Base-by-base conservation (phyloP, 2,888 invertebrate genomes). In the Agriopis aurantiaria region DNA sequence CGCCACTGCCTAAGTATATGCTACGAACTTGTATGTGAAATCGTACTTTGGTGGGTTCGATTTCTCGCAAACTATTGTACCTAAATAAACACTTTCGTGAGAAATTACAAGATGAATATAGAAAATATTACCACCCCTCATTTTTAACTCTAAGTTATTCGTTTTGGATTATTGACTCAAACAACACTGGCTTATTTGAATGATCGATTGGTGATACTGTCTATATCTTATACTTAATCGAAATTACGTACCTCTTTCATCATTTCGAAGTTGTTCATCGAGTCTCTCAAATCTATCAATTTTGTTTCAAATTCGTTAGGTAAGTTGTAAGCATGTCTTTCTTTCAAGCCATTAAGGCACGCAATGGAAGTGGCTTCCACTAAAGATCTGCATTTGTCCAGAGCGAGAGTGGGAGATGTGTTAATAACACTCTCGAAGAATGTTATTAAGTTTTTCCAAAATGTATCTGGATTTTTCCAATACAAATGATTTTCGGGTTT, bases 391-490 rank as follows among this genome's bases (percentile, higher is more conserved):
- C 89, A 91, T 73, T 82, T 90, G 17, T 79, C 84, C 49, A 86
- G 68, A 17, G 92, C 90, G 8, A 85, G 83, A 10, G 88, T 82
- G 9, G 92, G 92, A 3, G 87, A 86, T n/a, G 86, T 79, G 40
- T 85, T 83, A 3, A 91, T 80, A 33, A 95, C 79, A 59, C 84
- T 85, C 66, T 91, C 88, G 67, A 84, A 87, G 76, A 92, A 88
- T 14, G 58, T 74, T 49, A 91, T 75, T 14, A 90, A 87, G 74
- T 91, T 86, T 14, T 74, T 69, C 93, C 93, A 93, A 83, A 93
- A 93, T 23, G 79, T 78, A n/a, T 75, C 77, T 75, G 82, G 85
- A 61, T 89, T 78, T 9, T 83, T 81, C 92, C 92, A 93, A 72
- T 92, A 93, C 65, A 87, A 77, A 14, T 71, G 76, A 58, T 82